A percentile compares a stretch with the other conserved stretches of the same genome.
Conservation (phyloP, 2,888 invertebrate species). For the Habrosyne pyritoides region DNA sequence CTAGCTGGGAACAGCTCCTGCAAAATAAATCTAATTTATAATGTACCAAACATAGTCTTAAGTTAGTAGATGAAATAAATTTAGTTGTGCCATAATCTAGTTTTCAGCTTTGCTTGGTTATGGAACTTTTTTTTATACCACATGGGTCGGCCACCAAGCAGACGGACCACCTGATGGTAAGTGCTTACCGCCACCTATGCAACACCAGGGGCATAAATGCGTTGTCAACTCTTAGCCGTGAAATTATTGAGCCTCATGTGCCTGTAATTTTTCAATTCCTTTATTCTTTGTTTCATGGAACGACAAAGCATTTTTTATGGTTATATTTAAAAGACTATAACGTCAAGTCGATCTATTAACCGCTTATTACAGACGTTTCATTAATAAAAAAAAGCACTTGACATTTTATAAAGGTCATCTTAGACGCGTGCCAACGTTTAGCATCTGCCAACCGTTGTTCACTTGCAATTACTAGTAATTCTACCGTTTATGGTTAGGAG, state of each 20-base stretch:
- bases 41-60: constrained; percentile 11
- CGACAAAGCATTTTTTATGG: no score
- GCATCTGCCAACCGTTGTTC: constrained; percentile 36
- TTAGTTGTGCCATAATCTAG: constrained; percentile 5
- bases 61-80: constrained; percentile 10
- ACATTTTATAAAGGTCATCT: constrained; percentile 36
- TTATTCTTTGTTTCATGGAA: no score
- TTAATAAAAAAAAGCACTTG: constrained; percentile 22
- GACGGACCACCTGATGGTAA: no score
- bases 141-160: no score
- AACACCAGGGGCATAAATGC: no score
- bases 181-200: no score
- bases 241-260: no score
- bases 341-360: background rate
- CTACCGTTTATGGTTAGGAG: constrained; percentile 30
- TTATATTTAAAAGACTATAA: background rate
- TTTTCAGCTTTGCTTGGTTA: no score
- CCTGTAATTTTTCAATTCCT: no score
- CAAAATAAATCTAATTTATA: constrained; percentile 25
- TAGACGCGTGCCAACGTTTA: constrained; percentile 27
- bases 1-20: no score
- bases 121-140: no score
- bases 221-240: no score
- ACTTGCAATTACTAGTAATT: constrained; percentile 23
- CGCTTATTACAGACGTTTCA: background rate